Evolutionary conservation across 1,140 invertebrate genomes (phyloP).

Genomic region (Cepaea nemoralis): DNA sequence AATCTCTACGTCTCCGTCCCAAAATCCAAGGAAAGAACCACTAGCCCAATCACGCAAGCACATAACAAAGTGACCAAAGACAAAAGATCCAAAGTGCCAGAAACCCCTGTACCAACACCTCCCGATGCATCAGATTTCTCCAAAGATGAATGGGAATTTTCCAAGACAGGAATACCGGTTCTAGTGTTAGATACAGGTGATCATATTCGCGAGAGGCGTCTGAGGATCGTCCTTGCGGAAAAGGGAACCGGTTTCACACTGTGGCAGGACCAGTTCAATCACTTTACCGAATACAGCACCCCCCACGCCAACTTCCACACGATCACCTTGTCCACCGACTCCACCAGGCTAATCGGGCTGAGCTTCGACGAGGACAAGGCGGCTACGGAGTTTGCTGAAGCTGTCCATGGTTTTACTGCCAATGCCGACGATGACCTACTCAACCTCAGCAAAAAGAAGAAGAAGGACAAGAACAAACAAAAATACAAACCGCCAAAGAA

Average conservation of each 20-base stretch:
- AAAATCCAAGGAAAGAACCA: slow-evolving; percentile 27
- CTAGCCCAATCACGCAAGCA: slow-evolving; percentile 58
- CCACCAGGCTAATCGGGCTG: slow-evolving; percentile 77
- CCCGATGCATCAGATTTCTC: slow-evolving; percentile 25
- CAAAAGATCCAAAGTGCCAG: background rate
- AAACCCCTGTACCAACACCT: background rate
- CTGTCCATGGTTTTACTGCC: slow-evolving; percentile 81
- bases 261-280: slow-evolving; percentile 87
- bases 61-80: background rate
- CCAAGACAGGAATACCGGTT: slow-evolving; percentile 85
- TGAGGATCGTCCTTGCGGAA: slow-evolving; percentile 85
- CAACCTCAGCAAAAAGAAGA: slow-evolving; percentile 74
- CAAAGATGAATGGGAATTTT: slow-evolving; percentile 79
- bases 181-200: slow-evolving; percentile 81
- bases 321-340: slow-evolving; percentile 83
- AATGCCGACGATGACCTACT: slow-evolving; percentile 86
- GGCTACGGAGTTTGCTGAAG: slow-evolving; percentile 79
- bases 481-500: slow-evolving; percentile 79
- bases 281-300: slow-evolving; percentile 75
- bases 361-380: slow-evolving; percentile 84
- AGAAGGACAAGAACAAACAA: slow-evolving; percentile 55
- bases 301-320: slow-evolving; percentile 82
- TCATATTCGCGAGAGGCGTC: slow-evolving; percentile 80
- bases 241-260: slow-evolving; percentile 86
- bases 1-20: slow-evolving; percentile 78